Percentiles rank a stretch among this genome's conserved stretches.
Conservation (phyloP, 2,888 invertebrate genomes). For the Euplexia lucipara region DNA sequence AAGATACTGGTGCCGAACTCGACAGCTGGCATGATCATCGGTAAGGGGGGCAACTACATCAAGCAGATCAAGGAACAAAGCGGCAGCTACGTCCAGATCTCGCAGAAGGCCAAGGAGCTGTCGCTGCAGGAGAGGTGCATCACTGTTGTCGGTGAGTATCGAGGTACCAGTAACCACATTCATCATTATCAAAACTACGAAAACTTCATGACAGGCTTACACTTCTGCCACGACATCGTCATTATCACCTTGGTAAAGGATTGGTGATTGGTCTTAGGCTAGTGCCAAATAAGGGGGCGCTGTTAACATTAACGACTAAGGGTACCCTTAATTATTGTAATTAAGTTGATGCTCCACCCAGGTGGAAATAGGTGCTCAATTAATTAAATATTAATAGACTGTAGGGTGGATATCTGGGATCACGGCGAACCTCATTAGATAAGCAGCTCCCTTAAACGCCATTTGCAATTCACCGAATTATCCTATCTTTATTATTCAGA, state of each 20-base stretch:
- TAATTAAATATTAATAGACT: conserved; percentile 51
- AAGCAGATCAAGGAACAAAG: conserved; percentile 98
- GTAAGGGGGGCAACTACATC: conserved; percentile 98
- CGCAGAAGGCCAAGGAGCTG: conserved; percentile 98
- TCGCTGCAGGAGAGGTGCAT: conserved; percentile 98
- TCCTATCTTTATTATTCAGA: conserved; percentile 51
- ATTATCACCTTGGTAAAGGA: conserved; percentile 25
- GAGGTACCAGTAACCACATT: conserved; percentile 42
- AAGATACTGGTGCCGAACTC: conserved; percentile 99
- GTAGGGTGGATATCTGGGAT: conserved; percentile 35
- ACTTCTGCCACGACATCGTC: conserved; percentile 13
- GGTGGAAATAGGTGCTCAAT: conserved; percentile 52
- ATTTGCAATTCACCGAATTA: conserved; percentile 54
- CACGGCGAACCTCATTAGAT: conserved; percentile 46
- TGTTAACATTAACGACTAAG: conserved; percentile 16
- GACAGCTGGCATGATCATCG: conserved; percentile 99
- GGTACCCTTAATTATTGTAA: conserved; percentile 41
- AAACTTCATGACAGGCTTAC: conserved; percentile 35
- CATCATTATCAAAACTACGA: conserved; percentile 31
- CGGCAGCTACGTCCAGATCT: conserved; percentile 98
- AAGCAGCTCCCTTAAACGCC: conserved; percentile 40
- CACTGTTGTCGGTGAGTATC: conserved; percentile 95
- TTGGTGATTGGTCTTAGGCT: conserved; percentile 13
- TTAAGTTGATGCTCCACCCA: conserved; percentile 31
- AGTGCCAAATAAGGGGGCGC: background rate